Conservation (phyloP, 2,113 vertebrate genomes). For the Elaphurus davidianus region DNA sequence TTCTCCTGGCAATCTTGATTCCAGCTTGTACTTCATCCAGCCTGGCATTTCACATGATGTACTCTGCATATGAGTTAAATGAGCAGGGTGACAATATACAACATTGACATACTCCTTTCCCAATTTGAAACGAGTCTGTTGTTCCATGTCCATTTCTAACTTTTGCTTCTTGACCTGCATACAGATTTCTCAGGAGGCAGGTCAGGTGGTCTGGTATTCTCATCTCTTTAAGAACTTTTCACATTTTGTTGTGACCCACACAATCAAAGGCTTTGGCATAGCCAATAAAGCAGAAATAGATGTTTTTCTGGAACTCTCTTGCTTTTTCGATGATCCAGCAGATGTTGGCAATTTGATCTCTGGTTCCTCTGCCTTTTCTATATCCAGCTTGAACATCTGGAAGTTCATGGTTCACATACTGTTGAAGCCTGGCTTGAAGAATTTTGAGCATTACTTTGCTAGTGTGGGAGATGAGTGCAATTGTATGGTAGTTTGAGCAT, state of each 20-base stretch:
- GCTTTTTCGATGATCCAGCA: neutral
- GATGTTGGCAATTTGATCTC: neutral
- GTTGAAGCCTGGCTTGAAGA: neutral
- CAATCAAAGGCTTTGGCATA: neutral
- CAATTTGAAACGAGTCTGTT: neutral
- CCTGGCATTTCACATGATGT: neutral
- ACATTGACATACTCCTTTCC: neutral
- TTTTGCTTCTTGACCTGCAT: neutral
- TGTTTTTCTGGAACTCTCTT: neutral
- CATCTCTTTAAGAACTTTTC: neutral
- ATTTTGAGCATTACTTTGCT: neutral
- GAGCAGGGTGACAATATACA: neutral
- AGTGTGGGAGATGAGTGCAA: neutral
- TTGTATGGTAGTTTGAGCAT: neutral
- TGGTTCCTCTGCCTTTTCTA: neutral
- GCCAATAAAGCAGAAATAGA: neutral
- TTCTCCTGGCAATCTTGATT: neutral
- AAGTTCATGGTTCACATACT: neutral
- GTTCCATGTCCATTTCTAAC: neutral
- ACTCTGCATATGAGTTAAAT: neutral
- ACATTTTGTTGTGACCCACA: neutral
- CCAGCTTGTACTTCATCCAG: neutral
- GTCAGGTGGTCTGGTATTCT: neutral
- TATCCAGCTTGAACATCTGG: neutral
- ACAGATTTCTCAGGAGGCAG: neutral